phyloP scores from a whole-genome alignment of 1,140 invertebrate species.

The Drosophila kikkawai region DNA sequence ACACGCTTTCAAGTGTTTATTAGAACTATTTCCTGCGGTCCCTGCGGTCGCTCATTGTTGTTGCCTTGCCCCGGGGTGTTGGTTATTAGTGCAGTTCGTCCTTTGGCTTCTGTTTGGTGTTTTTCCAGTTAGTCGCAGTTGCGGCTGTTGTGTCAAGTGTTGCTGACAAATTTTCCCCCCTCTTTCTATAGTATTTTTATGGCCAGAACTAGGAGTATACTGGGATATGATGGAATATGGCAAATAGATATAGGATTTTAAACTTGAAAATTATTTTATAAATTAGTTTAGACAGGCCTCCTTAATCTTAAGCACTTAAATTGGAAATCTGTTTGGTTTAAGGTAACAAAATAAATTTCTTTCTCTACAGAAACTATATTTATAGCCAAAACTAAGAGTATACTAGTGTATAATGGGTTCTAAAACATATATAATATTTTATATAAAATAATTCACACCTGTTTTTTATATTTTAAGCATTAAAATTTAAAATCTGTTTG shows the following conservation, averaged over 20 bases:
- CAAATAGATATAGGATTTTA: no score
- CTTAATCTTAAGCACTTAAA: no score
- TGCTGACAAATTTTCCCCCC: conserved; percentile 47
- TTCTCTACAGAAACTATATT: background rate
- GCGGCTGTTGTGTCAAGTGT: conserved; percentile 76
- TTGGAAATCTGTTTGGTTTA: no score
- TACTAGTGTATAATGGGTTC: background rate
- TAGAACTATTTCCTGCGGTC: conserved; percentile 39
- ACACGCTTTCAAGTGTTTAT: conserved; percentile 46
- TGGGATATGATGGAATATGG: background rate
- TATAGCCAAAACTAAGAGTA: background rate
- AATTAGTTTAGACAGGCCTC: no score
- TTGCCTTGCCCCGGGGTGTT: conserved; percentile 34
- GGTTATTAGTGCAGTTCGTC: conserved; percentile 74
- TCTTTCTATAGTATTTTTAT: background rate
- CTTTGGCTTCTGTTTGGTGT: conserved; percentile 42
- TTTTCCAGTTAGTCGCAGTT: conserved; percentile 43
- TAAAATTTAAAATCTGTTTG: no score
- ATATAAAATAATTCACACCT: no score
- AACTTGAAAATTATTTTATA: no score
- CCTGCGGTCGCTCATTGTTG: conserved; percentile 21
- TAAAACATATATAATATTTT: no score
- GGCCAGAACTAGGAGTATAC: background rate
- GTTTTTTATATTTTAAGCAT: no score
- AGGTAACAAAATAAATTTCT: background rate